phyloP scores from a whole-genome alignment of 2,888 invertebrate genomes.

The Agriopis marginaria region DNA sequence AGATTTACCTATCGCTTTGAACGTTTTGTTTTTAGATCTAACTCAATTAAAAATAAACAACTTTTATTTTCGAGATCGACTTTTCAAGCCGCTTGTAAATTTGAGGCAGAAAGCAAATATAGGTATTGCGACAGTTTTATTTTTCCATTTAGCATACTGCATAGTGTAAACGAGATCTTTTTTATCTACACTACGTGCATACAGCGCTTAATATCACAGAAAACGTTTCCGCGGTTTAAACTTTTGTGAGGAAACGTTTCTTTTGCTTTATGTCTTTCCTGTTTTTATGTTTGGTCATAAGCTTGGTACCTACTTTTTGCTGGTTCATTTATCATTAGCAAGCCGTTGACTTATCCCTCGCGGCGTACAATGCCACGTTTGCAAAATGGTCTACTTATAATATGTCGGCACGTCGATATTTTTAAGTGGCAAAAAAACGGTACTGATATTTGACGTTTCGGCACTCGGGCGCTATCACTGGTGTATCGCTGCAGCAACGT shows the following conservation, averaged over 20 bases:
- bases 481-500: too few species aligned
- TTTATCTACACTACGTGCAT: constrained; percentile 34
- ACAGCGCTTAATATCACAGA: constrained; percentile 27
- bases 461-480: too few species aligned
- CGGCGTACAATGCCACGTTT: too few species aligned
- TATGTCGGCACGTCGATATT: too few species aligned
- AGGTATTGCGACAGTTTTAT: not conserved
- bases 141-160: not conserved
- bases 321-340: constrained; percentile 16
- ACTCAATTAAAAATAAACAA: too few species aligned
- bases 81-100: not conserved
- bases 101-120: not conserved
- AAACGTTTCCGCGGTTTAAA: constrained; percentile 28
- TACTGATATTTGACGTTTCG: too few species aligned
- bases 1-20: too few species aligned
- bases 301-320: constrained; percentile 29
- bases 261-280: constrained; percentile 37
- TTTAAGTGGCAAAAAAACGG: too few species aligned
- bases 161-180: constrained; percentile 18
- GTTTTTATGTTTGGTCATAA: constrained; percentile 32
- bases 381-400: too few species aligned
- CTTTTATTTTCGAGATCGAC: too few species aligned
- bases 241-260: constrained; percentile 39
- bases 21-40: too few species aligned
- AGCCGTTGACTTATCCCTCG: constrained; percentile 11